phyloP scores from a whole-genome alignment of 35 echinoderm and acorn worm genomes.

The Diadema setosum region DNA sequence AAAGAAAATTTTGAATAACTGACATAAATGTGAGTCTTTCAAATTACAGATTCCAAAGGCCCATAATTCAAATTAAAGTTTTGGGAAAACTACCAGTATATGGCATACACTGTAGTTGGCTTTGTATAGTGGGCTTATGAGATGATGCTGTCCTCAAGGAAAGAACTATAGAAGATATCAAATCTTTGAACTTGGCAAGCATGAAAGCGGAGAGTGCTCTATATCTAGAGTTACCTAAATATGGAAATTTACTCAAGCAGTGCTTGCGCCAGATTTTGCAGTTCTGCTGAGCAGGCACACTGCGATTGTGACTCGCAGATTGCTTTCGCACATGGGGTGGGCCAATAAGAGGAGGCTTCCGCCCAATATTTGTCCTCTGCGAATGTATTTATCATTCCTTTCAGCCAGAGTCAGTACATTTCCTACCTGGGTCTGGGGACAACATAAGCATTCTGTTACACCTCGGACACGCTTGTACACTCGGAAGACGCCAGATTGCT shows the following conservation, averaged over 20 bases:
- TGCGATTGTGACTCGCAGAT: background rate
- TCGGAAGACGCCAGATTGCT: too few relatives aligned
- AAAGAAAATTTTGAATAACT: too few relatives aligned
- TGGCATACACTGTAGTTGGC: background rate
- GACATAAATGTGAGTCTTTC: too few relatives aligned
- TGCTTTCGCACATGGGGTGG: background rate
- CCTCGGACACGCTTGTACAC: too few relatives aligned
- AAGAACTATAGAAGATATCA: background rate
- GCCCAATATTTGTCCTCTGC: too few relatives aligned
- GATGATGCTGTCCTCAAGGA: background rate
- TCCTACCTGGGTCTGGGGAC: too few relatives aligned
- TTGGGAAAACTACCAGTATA: background rate
- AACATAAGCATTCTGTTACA: too few relatives aligned
- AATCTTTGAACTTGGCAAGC: background rate
- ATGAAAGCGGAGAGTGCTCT: background rate
- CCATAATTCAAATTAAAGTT: background rate
- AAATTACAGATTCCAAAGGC: background rate
- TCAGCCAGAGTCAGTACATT: too few relatives aligned
- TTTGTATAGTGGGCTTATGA: background rate
- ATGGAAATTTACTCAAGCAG: background rate
- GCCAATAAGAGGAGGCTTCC: too few relatives aligned
- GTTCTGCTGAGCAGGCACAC: background rate
- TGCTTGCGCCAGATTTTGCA: background rate
- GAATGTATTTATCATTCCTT: too few relatives aligned
- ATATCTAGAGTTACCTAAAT: background rate